Evolutionary conservation across 2,113 vertebrate species (phyloP), one percentile per base, ranked within the genome.

Genomic region (Odocoileus hemionus): DNA sequence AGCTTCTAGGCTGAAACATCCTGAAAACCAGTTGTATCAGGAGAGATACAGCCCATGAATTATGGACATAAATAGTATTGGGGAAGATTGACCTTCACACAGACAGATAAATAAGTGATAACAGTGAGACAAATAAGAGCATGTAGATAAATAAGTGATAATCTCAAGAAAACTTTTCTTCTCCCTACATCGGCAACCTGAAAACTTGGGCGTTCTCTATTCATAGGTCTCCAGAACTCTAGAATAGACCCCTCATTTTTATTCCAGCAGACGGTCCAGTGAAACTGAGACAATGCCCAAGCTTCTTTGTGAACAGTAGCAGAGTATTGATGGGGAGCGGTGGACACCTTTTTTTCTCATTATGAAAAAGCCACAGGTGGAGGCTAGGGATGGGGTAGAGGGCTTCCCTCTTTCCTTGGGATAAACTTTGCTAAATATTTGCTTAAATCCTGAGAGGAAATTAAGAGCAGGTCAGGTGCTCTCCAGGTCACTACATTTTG

Each of bases 51-150:
- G 85, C 8, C 8, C 79, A 89, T 98, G 97, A 96, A 97, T 98
- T 97, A 95, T 91, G 94, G 82, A 70, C 60, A 67, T 91, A 95
- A 97, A 85, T 86, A 96, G 89, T 91, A 92, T 50, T 96, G 84
- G 25, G 61, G 36, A 97, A 97, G 88, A 96, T 90, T 97, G 92
- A 95, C 89, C 79, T 98, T 96, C 93, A 90, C 78, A 92, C 28
- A 92, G 97, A 97, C 89, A 39, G 97, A 98, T 79, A 95, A 97
- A 98, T 97, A 95, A 97, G 90, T 96, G 90, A 94, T 97, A 95
- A 39, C 83, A 28, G 36, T 0, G 89, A 87, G 36, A 92, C 78
- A 60, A 91, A 84, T 94, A 98, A 98, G 19, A 84, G 96, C 89
- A 25, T 90, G 30, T 7, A 76, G 70, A 36, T 94, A 95, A 97